phyloP scores from a whole-genome alignment of 2,113 vertebrate species.

The Bungarus multicinctus region DNA sequence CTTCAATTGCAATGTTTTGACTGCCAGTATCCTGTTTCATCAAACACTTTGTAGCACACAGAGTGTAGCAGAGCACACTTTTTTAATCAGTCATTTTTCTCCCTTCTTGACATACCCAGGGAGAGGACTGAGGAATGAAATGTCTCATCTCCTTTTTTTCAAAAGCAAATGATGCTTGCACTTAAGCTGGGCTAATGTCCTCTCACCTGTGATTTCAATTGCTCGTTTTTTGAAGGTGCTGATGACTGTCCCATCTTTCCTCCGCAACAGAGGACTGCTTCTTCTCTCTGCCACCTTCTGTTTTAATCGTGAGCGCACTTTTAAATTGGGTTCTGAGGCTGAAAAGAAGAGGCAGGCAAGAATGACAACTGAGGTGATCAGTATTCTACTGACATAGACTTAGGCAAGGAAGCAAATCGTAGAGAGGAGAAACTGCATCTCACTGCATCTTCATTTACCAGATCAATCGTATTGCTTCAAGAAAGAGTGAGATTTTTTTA shows the following conservation, averaged over 20 bases:
- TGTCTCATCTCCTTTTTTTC: neutral
- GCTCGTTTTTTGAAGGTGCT: slow-evolving; percentile 93
- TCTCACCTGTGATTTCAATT: slow-evolving; percentile 77
- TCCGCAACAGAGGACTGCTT: slow-evolving; percentile 89
- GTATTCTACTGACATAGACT: neutral
- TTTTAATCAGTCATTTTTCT: neutral
- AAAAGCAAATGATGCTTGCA: neutral
- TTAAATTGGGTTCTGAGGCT: slow-evolving; percentile 97
- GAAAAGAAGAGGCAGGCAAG: neutral
- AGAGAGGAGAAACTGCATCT: neutral
- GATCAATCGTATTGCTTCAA: neutral
- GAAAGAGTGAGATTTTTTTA: neutral
- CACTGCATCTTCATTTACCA: neutral
- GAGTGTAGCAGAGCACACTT: too few relatives aligned
- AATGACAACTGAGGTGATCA: neutral
- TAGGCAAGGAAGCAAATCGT: neutral
- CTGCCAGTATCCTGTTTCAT: too few relatives aligned
- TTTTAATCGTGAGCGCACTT: slow-evolving; percentile 94
- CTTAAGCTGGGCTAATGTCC: slow-evolving; percentile 49
- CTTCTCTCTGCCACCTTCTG: slow-evolving; percentile 93
- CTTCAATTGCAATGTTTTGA: neutral
- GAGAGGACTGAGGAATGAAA: neutral
- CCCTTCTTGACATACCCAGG: neutral
- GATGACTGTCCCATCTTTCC: slow-evolving; percentile 91
- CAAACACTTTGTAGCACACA: neutral